phyloP scores from a whole-genome alignment of 2,113 vertebrate genomes.

The Melanotaenia duboulayi region DNA sequence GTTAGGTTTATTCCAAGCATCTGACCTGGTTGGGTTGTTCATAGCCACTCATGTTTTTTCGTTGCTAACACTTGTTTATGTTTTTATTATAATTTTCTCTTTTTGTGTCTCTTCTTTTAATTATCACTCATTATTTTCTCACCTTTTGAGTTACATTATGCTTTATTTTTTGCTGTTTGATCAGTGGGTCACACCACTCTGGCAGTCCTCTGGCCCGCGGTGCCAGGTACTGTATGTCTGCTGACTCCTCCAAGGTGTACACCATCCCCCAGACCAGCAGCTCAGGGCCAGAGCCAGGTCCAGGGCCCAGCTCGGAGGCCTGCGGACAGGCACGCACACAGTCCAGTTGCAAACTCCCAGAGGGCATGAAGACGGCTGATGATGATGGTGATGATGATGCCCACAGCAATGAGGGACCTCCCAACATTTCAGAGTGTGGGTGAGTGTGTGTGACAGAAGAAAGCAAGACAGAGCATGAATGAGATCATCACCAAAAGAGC shows the following conservation, averaged over 20 bases:
- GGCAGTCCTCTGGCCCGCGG: constrained; percentile 90
- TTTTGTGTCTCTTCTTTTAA: constrained; percentile 19
- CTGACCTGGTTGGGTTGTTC: background rate
- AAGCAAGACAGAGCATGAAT: background rate
- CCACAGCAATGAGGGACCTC: constrained; percentile 87
- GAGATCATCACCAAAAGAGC: constrained; percentile 22
- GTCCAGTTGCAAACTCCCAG: constrained; percentile 82
- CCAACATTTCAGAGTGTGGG: constrained; percentile 88
- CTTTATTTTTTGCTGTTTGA: constrained; percentile 62
- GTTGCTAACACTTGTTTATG: constrained; percentile 47
- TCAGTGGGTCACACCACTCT: constrained; percentile 92
- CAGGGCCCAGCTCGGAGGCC: constrained; percentile 79
- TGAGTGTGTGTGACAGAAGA: constrained; percentile 76
- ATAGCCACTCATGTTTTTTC: constrained; percentile 15
- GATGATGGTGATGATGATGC: constrained; percentile 78
- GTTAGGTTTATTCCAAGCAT: constrained; percentile 12
- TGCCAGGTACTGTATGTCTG: constrained; percentile 86
- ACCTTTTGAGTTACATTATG: constrained; percentile 70
- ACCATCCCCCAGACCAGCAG: constrained; percentile 88
- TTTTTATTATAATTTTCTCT: constrained; percentile 35
- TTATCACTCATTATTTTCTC: constrained; percentile 36
- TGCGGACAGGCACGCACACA: constrained; percentile 87
- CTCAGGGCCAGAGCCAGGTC: constrained; percentile 74
- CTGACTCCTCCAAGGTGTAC: constrained; percentile 93
- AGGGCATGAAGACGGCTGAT: constrained; percentile 87